phyloP scores from a whole-genome alignment of 2,888 invertebrate genomes.

The Microctonus aethiopoides region DNA sequence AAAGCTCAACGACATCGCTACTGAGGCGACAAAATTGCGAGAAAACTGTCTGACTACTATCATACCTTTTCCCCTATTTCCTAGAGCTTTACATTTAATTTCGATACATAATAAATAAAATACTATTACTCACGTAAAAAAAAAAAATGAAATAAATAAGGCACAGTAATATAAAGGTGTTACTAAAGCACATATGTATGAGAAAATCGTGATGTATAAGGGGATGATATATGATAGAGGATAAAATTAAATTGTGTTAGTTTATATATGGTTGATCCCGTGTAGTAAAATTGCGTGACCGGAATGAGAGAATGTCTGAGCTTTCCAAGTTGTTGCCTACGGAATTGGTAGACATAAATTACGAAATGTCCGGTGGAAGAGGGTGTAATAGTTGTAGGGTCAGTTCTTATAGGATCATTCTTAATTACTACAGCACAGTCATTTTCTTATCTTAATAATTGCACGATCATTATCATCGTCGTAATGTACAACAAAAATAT shows the following conservation, averaged over 20 bases:
- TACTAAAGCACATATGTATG: neutral
- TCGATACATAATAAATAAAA: neutral
- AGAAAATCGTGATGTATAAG: neutral
- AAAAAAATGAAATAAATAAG: neutral
- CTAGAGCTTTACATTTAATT: neutral
- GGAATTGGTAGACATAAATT: neutral
- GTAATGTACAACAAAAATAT: neutral
- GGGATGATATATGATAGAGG: neutral
- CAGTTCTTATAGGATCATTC: neutral
- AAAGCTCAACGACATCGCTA: neutral
- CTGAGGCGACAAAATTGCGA: neutral
- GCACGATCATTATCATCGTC: no score
- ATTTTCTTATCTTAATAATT: neutral
- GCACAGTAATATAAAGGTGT: neutral
- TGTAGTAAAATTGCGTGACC: conserved; percentile 12
- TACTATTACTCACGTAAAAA: neutral
- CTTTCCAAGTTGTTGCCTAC: conserved; percentile 10
- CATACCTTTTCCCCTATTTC: neutral
- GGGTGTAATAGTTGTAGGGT: neutral
- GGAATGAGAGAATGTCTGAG: conserved; percentile 3
- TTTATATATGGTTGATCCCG: neutral
- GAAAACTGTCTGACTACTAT: neutral
- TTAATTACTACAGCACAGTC: neutral
- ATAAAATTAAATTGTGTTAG: conserved; percentile 2
- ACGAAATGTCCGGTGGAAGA: neutral